A percentile compares a stretch with the other conserved stretches of the same genome.
Conservation (phyloP, 2,888 invertebrate genomes). For the Diarsia rubi region DNA sequence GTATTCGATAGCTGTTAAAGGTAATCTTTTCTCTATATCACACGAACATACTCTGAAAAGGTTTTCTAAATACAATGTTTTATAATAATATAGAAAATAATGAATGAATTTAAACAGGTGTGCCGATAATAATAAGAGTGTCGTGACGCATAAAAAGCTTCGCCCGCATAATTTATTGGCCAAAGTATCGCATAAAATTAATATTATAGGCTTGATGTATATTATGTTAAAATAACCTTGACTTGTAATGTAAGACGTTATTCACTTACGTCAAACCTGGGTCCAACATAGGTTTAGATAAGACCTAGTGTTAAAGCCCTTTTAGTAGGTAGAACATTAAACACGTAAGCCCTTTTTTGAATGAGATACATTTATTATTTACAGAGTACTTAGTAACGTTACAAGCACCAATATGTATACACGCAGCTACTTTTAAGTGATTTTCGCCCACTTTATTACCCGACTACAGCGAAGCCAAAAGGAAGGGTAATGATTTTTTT, state of each 20-base stretch:
- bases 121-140: constrained; percentile 44
- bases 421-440: no score
- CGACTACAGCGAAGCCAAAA: no score
- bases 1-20: background rate
- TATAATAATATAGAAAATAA: constrained; percentile 4
- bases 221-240: constrained; percentile 48
- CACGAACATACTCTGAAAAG: background rate
- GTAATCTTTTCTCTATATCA: background rate
- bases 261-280: constrained; percentile 24
- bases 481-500: no score
- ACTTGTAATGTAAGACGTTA: constrained; percentile 34
- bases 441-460: no score
- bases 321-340: constrained; percentile 5
- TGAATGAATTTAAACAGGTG: constrained; percentile 30
- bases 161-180: constrained; percentile 48
- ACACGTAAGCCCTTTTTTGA: background rate
- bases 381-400: background rate
- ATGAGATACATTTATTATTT: constrained; percentile 8
- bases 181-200: constrained; percentile 45
- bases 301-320: background rate
- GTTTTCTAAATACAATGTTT: constrained; percentile 7
- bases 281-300: background rate
- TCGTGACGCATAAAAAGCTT: constrained; percentile 47
- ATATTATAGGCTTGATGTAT: constrained; percentile 38
- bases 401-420: no score